phyloP scores from a whole-genome alignment of 30 jellyfish, hydroid and myxozoan species.

The Mastigias papua region DNA sequence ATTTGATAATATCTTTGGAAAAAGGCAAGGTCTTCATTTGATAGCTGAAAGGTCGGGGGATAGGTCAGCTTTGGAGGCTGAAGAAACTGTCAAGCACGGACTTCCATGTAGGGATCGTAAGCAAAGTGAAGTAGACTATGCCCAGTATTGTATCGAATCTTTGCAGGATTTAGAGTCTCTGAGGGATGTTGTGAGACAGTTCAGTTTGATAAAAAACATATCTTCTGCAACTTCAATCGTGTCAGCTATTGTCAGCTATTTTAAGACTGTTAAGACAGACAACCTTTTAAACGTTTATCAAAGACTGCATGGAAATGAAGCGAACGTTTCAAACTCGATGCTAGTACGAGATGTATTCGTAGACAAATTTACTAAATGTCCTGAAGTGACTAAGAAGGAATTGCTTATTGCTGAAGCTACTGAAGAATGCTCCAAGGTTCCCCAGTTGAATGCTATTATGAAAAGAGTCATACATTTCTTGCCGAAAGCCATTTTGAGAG shows the following conservation, averaged over 20 bases:
- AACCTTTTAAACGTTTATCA: not conserved
- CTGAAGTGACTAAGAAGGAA: conserved; percentile 31
- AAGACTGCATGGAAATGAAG: conserved; percentile 4
- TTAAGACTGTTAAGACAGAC: conserved; percentile 12
- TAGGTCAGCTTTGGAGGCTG: not conserved
- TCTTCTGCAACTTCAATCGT: conserved; percentile 65
- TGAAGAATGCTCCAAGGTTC: conserved; percentile 50
- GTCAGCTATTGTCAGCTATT: conserved; percentile 48
- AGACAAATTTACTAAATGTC: conserved; percentile 16
- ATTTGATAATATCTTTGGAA: not conserved
- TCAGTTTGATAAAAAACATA: conserved; percentile 38
- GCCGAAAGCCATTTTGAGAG: conserved; percentile 54
- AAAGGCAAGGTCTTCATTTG: too few species aligned
- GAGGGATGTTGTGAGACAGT: conserved; percentile 26
- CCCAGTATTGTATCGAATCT: conserved; percentile 24
- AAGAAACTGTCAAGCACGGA: not conserved
- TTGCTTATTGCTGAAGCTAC: conserved; percentile 6
- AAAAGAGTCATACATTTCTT: conserved; percentile 21
- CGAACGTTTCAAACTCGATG: not conserved
- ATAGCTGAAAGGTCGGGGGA: too few species aligned
- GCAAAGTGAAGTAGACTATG: conserved; percentile 56
- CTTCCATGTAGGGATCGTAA: conserved; percentile 7
- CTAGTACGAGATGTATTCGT: not conserved
- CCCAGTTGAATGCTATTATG: conserved; percentile 42
- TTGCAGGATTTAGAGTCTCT: conserved; percentile 4